A percentile compares a stretch with the other conserved stretches of the same genome.
Conservation (phyloP, 2,888 invertebrate genomes). For the Microctonus hyperodae region DNA sequence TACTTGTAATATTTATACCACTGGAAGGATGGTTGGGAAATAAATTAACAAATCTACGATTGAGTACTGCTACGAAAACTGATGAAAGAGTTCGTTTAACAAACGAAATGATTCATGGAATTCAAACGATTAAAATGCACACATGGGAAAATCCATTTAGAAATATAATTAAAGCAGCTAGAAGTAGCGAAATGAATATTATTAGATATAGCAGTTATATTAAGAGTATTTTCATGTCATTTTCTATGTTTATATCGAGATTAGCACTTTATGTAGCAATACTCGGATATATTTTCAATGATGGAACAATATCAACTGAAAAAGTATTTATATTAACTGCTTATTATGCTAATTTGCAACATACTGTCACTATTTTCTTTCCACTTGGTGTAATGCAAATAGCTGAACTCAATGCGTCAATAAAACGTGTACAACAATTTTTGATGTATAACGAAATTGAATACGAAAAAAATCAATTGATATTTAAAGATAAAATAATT, state of each 20-base stretch:
- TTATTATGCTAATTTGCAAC: slow-evolving; percentile 85
- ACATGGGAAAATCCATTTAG: slow-evolving; percentile 89
- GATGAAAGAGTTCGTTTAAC: slow-evolving; percentile 91
- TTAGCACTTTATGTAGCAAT: slow-evolving; percentile 87
- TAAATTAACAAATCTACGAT: slow-evolving; percentile 75
- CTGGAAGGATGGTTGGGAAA: slow-evolving; percentile 78
- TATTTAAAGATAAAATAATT: slow-evolving; percentile 15
- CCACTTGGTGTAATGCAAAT: slow-evolving; percentile 84
- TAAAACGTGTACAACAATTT: slow-evolving; percentile 26
- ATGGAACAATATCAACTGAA: slow-evolving; percentile 79
- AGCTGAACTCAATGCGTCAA: slow-evolving; percentile 80
- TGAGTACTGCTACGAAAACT: slow-evolving; percentile 85
- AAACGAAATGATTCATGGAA: slow-evolving; percentile 88
- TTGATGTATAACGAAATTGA: slow-evolving; percentile 63
- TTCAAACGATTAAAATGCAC: slow-evolving; percentile 93
- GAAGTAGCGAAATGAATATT: slow-evolving; percentile 76
- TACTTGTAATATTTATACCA: slow-evolving; percentile 77
- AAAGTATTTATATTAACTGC: slow-evolving; percentile 88
- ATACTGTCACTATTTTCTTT: slow-evolving; percentile 88
- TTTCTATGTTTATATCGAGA: slow-evolving; percentile 88
- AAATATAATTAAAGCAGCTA: slow-evolving; percentile 73
- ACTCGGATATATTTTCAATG: slow-evolving; percentile 68
- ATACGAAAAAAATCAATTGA: neutral
- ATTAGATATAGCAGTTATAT: slow-evolving; percentile 80
- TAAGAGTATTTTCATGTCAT: slow-evolving; percentile 78